Conservation (phyloP, 2,888 invertebrate genomes). For the Drosophila mulleri region DNA sequence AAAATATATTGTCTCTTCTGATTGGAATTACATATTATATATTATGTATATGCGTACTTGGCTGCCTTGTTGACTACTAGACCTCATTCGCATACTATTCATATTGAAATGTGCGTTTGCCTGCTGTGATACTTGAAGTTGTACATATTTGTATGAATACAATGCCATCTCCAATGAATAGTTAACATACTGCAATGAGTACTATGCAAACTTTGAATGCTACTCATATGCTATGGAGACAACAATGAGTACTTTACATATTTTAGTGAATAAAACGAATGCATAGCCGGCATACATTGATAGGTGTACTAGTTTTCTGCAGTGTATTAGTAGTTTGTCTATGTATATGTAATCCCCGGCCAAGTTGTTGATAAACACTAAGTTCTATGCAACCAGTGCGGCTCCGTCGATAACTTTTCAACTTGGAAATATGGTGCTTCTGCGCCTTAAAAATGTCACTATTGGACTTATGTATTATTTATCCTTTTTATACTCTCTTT, state of each 20-base stretch:
- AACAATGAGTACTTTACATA: neutral
- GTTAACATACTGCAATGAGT: neutral
- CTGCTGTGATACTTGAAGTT: neutral
- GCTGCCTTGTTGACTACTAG: neutral
- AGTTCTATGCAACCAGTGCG: no score
- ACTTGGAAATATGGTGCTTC: neutral
- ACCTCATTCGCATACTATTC: neutral
- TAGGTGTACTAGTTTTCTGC: no score
- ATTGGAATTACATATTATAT: neutral
- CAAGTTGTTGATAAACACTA: neutral
- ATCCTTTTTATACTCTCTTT: conserved; percentile 36
- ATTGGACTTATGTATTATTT: conserved; percentile 32
- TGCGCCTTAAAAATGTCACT: neutral
- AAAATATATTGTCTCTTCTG: neutral
- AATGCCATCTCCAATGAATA: neutral
- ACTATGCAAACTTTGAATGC: neutral
- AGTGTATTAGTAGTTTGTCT: neutral
- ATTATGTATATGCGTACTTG: neutral
- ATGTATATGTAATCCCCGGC: no score
- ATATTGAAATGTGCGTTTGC: neutral
- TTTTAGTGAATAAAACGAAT: neutral
- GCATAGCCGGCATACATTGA: neutral
- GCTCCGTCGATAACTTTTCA: neutral
- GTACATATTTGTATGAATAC: neutral
- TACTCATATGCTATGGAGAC: neutral